Percentiles rank a stretch among this genome's conserved stretches.
phyloP scores from a whole-genome alignment of 2,888 invertebrate species.

The Notodonta ziczac region DNA sequence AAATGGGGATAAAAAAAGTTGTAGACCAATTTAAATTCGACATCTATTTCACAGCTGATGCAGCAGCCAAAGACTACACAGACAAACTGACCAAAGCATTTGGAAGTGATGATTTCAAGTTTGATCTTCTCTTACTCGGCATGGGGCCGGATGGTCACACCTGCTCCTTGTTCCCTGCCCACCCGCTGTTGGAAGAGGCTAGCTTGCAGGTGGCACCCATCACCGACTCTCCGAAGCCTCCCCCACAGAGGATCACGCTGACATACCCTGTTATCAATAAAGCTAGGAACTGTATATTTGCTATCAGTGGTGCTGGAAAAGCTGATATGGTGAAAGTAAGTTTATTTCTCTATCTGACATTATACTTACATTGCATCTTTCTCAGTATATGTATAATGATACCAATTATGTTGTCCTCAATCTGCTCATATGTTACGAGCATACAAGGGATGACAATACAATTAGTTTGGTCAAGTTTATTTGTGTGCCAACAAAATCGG shows the following conservation, averaged over 20 bases:
- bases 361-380: too few species aligned
- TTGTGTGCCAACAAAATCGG: too few species aligned
- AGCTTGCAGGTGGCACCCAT: slow-evolving; percentile 91
- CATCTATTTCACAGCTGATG: slow-evolving; percentile 84
- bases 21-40: not conserved
- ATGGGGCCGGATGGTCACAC: slow-evolving; percentile 99
- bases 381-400: too few species aligned
- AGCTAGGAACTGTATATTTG: slow-evolving; percentile 92
- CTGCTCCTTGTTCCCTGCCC: slow-evolving; percentile 97
- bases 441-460: too few species aligned
- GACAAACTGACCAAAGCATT: slow-evolving; percentile 87
- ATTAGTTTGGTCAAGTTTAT: too few species aligned
- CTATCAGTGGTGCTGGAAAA: slow-evolving; percentile 93
- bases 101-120: slow-evolving; percentile 80
- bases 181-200: slow-evolving; percentile 86
- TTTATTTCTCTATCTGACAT: not conserved
- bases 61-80: slow-evolving; percentile 90
- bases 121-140: slow-evolving; percentile 96
- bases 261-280: slow-evolving; percentile 96
- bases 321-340: slow-evolving; percentile 94
- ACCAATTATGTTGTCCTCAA: too few species aligned
- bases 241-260: slow-evolving; percentile 94
- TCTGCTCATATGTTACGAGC: too few species aligned
- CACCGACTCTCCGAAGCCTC: slow-evolving; percentile 98
- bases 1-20: too few species aligned